Percentiles rank a stretch among this genome's conserved stretches.
These are phyloP conservation scores for Prunella fulvescens DNA, from an alignment of 2,113 vertebrate species.

Conservation along the genomic window DNA sequence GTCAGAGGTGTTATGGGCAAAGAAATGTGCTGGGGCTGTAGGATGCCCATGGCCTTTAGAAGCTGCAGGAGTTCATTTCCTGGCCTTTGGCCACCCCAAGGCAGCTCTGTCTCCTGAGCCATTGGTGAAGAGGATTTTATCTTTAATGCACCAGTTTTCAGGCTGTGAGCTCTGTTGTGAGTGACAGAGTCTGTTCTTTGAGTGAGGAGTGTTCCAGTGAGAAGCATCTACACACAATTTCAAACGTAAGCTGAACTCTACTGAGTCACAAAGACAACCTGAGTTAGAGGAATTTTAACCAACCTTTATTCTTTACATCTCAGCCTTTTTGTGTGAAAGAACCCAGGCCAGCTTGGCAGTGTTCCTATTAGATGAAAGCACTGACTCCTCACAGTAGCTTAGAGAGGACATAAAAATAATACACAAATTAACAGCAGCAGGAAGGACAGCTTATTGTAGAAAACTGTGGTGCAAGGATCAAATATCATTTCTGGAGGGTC, in stretches of 20 bases:
- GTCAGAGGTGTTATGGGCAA: neutral
- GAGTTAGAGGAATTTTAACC: constrained; percentile 21
- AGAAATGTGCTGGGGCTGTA: neutral
- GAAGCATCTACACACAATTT: neutral
- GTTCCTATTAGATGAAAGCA: neutral
- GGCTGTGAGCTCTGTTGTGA: neutral
- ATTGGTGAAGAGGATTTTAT: neutral
- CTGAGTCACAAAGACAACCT: constrained; percentile 4
- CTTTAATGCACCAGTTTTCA: neutral
- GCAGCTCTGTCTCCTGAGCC: neutral
- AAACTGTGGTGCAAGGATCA: neutral
- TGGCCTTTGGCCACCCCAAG: neutral
- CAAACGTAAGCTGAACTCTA: neutral
- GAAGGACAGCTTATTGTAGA: neutral
- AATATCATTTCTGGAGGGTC: neutral
- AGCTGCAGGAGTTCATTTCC: neutral
- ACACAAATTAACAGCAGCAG: neutral
- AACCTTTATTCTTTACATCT: constrained; percentile 23
- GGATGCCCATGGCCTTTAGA: neutral
- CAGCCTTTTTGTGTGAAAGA: neutral
- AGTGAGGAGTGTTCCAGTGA: neutral
- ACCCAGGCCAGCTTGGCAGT: neutral
- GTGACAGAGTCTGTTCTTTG: neutral
- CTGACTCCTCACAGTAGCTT: neutral
- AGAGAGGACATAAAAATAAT: neutral